Conservation (phyloP, 1,140 invertebrate genomes). For the Popillia japonica region DNA sequence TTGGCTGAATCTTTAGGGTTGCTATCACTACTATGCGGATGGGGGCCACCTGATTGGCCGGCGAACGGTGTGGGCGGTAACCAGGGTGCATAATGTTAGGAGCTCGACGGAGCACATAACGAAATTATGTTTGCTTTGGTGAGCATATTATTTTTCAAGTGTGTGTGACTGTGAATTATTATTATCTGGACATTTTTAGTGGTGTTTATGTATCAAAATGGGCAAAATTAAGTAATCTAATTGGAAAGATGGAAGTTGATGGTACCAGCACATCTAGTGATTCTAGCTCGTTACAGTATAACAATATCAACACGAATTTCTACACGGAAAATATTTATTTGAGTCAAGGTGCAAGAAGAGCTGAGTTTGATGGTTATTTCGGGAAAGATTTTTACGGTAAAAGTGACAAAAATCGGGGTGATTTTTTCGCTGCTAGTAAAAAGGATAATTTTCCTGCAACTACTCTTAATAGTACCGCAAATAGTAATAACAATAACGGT, state of each 20-base stretch:
- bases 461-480: not conserved
- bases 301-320: slow-evolving; percentile 49
- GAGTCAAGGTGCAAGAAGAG: slow-evolving; percentile 44
- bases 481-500: slow-evolving; percentile 43
- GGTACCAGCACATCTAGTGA: slow-evolving; percentile 56
- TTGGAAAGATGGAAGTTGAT: slow-evolving; percentile 54
- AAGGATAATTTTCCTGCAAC: not conserved
- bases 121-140: slow-evolving; percentile 37
- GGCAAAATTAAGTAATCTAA: not conserved
- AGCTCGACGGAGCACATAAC: slow-evolving; percentile 29
- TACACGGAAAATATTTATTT: slow-evolving; percentile 56
- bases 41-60: not conserved
- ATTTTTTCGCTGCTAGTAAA: slow-evolving; percentile 41
- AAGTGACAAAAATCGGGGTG: slow-evolving; percentile 45
- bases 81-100: slow-evolving; percentile 27
- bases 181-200: slow-evolving; percentile 6
- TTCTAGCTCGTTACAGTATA: slow-evolving; percentile 50
- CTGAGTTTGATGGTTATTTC: slow-evolving; percentile 53
- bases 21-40: not conserved
- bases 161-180: not conserved
- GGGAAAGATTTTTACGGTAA: slow-evolving; percentile 42
- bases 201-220: not conserved
- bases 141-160: slow-evolving; percentile 26
- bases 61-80: slow-evolving; percentile 2
- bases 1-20: slow-evolving; percentile 20